Evolutionary conservation across 1,140 invertebrate species (phyloP), one percentile per base, ranked within the genome.

Genomic region (Meloidogyne hapla): DNA sequence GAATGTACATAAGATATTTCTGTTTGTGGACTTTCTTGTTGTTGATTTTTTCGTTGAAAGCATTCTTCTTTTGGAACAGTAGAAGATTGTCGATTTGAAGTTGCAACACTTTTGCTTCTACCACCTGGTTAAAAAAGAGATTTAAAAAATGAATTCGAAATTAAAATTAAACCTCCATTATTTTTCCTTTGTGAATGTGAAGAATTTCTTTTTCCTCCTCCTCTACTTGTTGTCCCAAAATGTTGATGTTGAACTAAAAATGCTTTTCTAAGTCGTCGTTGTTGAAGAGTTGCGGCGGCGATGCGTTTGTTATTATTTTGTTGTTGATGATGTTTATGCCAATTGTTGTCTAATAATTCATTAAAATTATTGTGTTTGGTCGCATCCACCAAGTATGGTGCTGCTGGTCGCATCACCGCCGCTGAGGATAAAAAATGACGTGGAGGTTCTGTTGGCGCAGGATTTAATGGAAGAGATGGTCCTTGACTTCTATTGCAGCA

Each of bases 1-100:
- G 83, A 84, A 25, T 84, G 83, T 40, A 84, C 68, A 80, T 85
- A 84, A 65, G 84, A 85, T 21, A 84, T 81, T 74, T 84, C 83
- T 9, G 83, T 84, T 65, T 84, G 81, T 18, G 83, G 83, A 76
- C 83, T 84, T 71, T 84, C 83, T 18, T 68, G 72, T 33, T 77
- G 74, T 38, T 69, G 33, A 1, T 15, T 56, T 23, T 69, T 28
- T 26, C n/a, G 66, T 64, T 63, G 40, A 23, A 63, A 75, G 12
- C 66, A 21, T 28, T 56, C 71, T 3, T 64, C 71, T 15, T 4
- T 23, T 26, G 8, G 71, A 73, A 5, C 38, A 61, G 63, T 42
- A 21, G 65, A 28, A 4, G 28, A 42, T 26, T 45, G 33, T 40
- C 40, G 62, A 28, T 64, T 45, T 18, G 48, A 23, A 1, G 71